A percentile compares a stretch with the other conserved stretches of the same genome.
Conservation (phyloP, 1,140 invertebrate species). For the Brachionus manjavacas region DNA sequence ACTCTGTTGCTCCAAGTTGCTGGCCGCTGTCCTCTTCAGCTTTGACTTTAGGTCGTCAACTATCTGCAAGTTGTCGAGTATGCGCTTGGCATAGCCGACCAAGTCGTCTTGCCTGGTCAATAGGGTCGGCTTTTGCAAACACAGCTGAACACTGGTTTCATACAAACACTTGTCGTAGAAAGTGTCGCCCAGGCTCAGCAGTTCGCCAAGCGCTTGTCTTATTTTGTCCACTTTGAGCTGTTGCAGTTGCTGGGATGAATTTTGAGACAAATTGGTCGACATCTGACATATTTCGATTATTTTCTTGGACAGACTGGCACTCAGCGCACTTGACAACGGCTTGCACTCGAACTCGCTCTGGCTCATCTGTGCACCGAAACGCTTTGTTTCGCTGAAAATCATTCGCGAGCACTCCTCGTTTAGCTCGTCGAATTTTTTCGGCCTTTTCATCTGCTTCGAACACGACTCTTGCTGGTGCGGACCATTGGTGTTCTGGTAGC, state of each 20-base stretch:
- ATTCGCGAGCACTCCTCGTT: background rate
- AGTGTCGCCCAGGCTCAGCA: background rate
- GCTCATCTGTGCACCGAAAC: background rate
- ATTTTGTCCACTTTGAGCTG: slow-evolving; percentile 20
- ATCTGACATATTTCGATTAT: slow-evolving; percentile 42
- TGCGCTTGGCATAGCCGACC: background rate
- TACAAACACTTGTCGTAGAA: slow-evolving; percentile 14
- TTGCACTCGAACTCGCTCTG: slow-evolving; percentile 29
- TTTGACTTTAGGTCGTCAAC: background rate
- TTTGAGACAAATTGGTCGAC: slow-evolving; percentile 1
- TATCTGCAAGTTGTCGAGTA: background rate
- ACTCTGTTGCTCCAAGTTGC: background rate
- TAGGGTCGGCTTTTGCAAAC: slow-evolving; percentile 10
- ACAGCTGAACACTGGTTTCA: slow-evolving; percentile 5
- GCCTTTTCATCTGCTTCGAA: background rate
- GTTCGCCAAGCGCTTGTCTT: background rate
- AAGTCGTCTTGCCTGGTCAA: slow-evolving; percentile 24
- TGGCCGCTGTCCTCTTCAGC: background rate
- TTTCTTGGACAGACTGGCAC: background rate
- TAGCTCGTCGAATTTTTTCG: background rate
- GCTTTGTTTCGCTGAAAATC: background rate
- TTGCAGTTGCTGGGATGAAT: background rate
- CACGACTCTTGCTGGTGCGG: background rate
- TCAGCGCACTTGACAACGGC: background rate
- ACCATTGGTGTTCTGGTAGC: background rate